Evolutionary conservation across 1,140 invertebrate species (phyloP), one percentile per base, ranked within the genome.

Genomic region (Danaus plexippus): DNA sequence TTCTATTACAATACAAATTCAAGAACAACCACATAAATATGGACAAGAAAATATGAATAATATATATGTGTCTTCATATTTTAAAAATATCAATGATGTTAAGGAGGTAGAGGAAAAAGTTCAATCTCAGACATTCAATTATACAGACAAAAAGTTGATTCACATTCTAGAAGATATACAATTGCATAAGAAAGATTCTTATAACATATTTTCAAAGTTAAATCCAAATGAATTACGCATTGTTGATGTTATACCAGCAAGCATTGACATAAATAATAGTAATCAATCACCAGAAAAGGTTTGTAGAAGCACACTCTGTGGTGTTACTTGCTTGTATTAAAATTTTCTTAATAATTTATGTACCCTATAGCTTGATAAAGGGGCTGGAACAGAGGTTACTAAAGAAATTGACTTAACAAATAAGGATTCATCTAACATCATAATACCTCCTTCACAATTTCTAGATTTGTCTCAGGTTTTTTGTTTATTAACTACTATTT

Each of bases 131-230:
- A 15, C 41, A 47, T 55, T 61, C 50, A 71, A 66, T 52, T 81
- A 69, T 54, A 72, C 76, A 2, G 61, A 75, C 9, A 75, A 63
- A 18, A 85, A 81, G 59, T 50, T 83, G 10, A 80, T 85, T 44
- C 71, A 79, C 47, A 80, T 85, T 48, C 49, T 85, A 44, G 73
- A 82, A 52, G 75, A 85, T 60, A 60, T 80, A 10, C 72, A 67
- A n/a, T 52, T 85, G 12, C 57, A 76, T 59, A 71, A 66, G 51
- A 63, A 54, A 15, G 71, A 79, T 44, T 63, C 71, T 22, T 66
- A 71, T 40, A 64, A 76, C 18, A 68, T 80, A 10, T 18, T 85
- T 18, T 66, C 72, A 0, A 74, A 75, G 54, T 54, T 77, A 4
- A 70, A 76, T 43, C 43, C 59, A 10, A 62, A 67, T 41, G 12